These are phyloP conservation scores for Lycocerus yunnanus DNA, from an alignment of 2,888 invertebrate species.

Conservation along the genomic window DNA sequence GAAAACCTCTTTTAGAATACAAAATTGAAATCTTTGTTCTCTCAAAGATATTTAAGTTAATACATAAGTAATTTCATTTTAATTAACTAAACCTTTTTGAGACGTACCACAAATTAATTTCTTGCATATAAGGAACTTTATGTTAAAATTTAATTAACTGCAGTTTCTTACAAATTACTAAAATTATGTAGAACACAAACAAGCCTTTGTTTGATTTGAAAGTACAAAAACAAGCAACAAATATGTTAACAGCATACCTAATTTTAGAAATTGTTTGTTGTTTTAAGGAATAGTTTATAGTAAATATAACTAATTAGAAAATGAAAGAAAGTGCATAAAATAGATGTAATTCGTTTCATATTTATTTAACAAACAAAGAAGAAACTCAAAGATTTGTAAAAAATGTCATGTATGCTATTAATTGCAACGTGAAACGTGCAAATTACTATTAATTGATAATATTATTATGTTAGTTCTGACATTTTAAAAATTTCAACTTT, in stretches of 20 bases:
- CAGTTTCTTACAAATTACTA: neutral
- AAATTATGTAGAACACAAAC: neutral
- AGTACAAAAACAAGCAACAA: neutral
- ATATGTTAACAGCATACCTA: conserved; percentile 6
- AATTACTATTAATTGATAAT: neutral
- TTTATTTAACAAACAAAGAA: conserved; percentile 17
- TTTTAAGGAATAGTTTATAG: neutral
- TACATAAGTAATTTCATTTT: neutral
- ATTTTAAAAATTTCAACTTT: neutral
- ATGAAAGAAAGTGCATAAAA: conserved; percentile 9
- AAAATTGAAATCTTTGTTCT: neutral
- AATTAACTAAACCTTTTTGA: neutral
- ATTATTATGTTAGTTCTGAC: neutral
- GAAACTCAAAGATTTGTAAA: conserved; percentile 2
- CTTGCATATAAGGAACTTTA: neutral
- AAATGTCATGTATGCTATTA: conserved; percentile 1
- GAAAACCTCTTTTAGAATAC: neutral
- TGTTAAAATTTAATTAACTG: neutral
- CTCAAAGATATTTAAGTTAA: neutral
- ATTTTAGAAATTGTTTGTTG: conserved; percentile 8
- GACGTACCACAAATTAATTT: neutral
- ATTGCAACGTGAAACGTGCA: neutral
- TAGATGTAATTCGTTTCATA: conserved; percentile 1
- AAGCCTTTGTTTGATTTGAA: conserved; percentile 7
- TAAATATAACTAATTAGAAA: conserved; percentile 5